phyloP scores from a whole-genome alignment of 2,888 invertebrate species.

The Eilema caniola region DNA sequence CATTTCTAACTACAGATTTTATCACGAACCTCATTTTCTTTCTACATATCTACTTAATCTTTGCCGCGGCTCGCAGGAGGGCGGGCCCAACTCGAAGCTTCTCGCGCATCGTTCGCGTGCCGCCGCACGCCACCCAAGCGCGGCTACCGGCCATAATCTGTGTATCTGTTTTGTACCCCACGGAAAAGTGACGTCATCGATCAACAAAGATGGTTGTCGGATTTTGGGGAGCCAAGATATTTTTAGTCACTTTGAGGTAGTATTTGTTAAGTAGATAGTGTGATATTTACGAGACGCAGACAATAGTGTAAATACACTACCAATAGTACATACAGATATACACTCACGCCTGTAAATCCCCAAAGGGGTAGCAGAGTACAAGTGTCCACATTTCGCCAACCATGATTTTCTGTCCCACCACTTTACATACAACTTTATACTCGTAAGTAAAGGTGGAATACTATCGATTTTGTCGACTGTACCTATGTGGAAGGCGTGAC shows the following conservation, averaged over 20 bases:
- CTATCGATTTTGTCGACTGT: too few relatives aligned
- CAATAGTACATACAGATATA: too few relatives aligned
- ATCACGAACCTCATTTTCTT: neutral
- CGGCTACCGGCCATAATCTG: constrained; percentile 67
- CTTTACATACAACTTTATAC: too few relatives aligned
- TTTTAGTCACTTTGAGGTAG: neutral
- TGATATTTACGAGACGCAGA: neutral
- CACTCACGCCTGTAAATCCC: too few relatives aligned
- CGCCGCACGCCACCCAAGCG: constrained; percentile 77
- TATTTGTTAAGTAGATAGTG: neutral
- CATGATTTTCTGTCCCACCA: too few relatives aligned
- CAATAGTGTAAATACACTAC: too few relatives aligned
- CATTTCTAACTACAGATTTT: neutral
- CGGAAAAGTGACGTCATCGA: constrained; percentile 44
- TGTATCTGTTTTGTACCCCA: constrained; percentile 36
- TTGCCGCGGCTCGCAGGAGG: constrained; percentile 67
- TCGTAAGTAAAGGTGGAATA: too few relatives aligned
- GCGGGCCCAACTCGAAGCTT: constrained; percentile 69
- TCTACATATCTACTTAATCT: constrained; percentile 58
- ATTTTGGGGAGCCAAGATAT: constrained; percentile 21
- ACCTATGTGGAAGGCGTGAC: too few relatives aligned
- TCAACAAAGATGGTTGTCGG: constrained; percentile 33
- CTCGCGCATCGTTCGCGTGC: constrained; percentile 77
- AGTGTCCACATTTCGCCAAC: too few relatives aligned
- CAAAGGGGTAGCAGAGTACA: too few relatives aligned